These are phyloP conservation scores for Canis aureus DNA, from an alignment of 2,113 vertebrate species.

Conservation along the genomic window DNA sequence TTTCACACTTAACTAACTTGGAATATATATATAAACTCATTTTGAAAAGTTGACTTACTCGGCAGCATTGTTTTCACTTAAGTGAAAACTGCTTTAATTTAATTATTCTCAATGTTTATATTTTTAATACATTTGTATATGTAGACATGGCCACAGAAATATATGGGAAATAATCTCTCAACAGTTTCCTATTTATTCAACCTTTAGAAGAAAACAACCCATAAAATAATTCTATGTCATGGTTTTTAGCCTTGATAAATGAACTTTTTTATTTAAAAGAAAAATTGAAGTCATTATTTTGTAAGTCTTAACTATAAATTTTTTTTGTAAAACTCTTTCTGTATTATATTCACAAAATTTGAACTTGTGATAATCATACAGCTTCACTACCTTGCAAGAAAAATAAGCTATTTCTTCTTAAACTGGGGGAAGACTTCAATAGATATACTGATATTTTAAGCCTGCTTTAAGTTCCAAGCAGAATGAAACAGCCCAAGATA, in stretches of 20 bases:
- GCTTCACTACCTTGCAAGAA: not conserved
- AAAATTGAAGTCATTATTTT: slow-evolving; percentile 52
- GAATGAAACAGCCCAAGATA: slow-evolving; percentile 77
- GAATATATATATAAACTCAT: slow-evolving; percentile 20
- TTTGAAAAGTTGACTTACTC: slow-evolving; percentile 57
- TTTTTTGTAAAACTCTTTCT: slow-evolving; percentile 28
- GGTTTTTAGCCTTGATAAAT: slow-evolving; percentile 33
- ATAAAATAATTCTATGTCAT: slow-evolving; percentile 43
- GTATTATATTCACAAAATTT: slow-evolving; percentile 50
- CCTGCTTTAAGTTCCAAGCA: slow-evolving; percentile 65
- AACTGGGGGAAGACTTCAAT: not conserved
- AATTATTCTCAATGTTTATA: slow-evolving; percentile 4
- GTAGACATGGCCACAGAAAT: not conserved
- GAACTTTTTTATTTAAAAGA: slow-evolving; percentile 32
- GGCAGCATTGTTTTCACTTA: slow-evolving; percentile 2
- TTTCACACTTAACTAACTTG: slow-evolving; percentile 28
- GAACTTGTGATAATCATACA: slow-evolving; percentile 1
- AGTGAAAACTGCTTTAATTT: slow-evolving; percentile 38
- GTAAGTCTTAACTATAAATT: slow-evolving; percentile 43
- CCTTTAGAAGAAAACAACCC: not conserved
- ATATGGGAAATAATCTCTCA: not conserved
- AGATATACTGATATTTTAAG: slow-evolving; percentile 64
- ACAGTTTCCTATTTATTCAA: slow-evolving; percentile 42
- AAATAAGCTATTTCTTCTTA: slow-evolving; percentile 41
- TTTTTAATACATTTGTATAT: slow-evolving; percentile 41